Percentiles rank a stretch among this genome's conserved stretches.
These are phyloP conservation scores for Heterochromis multidens DNA, from an alignment of 2,113 vertebrate species.

Conservation along the genomic window DNA sequence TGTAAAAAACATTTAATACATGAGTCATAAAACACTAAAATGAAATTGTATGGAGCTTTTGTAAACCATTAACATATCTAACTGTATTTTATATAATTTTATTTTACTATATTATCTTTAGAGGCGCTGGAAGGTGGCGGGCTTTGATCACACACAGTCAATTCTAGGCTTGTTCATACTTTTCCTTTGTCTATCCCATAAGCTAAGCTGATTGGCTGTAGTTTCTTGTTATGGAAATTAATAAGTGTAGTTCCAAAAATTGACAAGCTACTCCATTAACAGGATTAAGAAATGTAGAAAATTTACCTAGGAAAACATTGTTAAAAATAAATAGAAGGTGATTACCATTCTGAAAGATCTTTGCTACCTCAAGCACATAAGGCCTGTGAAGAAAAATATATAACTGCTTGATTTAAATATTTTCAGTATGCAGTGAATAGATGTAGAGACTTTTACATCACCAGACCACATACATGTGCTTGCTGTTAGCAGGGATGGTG, in stretches of 20 bases:
- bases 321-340: neutral
- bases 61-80: too few species aligned
- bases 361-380: conserved; percentile 70
- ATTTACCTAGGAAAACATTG: neutral
- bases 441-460: neutral
- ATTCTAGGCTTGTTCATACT: neutral
- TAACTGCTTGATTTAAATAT: neutral
- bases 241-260: too few species aligned
- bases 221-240: too few species aligned
- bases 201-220: neutral
- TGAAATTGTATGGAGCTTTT: too few species aligned
- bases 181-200: neutral
- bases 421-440: neutral
- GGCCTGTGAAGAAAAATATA: conserved; percentile 56
- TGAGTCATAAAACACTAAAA: too few species aligned
- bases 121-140: neutral
- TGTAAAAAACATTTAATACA: too few species aligned
- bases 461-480: conserved; percentile 50
- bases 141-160: neutral
- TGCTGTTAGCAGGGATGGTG: conserved; percentile 64
- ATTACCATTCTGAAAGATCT: conserved; percentile 74
- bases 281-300: neutral
- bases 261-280: neutral
- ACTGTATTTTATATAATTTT: too few species aligned
- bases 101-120: too few species aligned